Evolutionary conservation across 2,888 invertebrate genomes (phyloP).

Genomic region (Bhutanitis thaidina): DNA sequence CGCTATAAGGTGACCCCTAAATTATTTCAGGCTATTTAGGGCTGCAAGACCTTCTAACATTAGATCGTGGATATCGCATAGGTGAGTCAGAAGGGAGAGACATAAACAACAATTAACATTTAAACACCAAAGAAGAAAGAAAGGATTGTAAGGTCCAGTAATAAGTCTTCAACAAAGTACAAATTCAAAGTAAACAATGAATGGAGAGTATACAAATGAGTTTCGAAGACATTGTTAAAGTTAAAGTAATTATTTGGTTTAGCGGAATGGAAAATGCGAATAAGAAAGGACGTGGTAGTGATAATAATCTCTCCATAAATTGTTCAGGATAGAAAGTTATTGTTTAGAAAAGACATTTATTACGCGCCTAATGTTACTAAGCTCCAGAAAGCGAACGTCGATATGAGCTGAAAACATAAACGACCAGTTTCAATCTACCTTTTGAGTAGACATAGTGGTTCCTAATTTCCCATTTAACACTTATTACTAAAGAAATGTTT

Average conservation of each 20-base stretch:
- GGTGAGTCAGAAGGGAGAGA: conserved; percentile 55
- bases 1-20: conserved; percentile 68
- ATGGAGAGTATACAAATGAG: conserved; percentile 33
- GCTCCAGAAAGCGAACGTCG: conserved; percentile 74
- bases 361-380: conserved; percentile 78
- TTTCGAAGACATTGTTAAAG: not conserved
- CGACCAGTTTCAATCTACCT: conserved; percentile 70
- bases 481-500: not conserved
- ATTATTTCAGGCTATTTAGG: conserved; percentile 38
- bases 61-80: conserved; percentile 45
- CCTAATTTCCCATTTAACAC: not conserved
- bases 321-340: conserved; percentile 53
- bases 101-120: conserved; percentile 61
- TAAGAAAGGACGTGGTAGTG: not conserved
- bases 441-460: conserved; percentile 24
- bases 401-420: conserved; percentile 73
- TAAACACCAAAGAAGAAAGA: conserved; percentile 65
- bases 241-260: no score
- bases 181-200: conserved; percentile 42
- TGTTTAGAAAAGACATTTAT: conserved; percentile 74
- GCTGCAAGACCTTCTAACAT: conserved; percentile 50
- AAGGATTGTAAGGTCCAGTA: conserved; percentile 47
- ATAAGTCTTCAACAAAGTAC: conserved; percentile 37
- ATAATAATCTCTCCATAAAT: conserved; percentile 42
- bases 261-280: not conserved